Percentiles rank a stretch among this genome's conserved stretches.
Conservation (phyloP, 1,140 invertebrate genomes). For the Mesaphorura yosii region DNA sequence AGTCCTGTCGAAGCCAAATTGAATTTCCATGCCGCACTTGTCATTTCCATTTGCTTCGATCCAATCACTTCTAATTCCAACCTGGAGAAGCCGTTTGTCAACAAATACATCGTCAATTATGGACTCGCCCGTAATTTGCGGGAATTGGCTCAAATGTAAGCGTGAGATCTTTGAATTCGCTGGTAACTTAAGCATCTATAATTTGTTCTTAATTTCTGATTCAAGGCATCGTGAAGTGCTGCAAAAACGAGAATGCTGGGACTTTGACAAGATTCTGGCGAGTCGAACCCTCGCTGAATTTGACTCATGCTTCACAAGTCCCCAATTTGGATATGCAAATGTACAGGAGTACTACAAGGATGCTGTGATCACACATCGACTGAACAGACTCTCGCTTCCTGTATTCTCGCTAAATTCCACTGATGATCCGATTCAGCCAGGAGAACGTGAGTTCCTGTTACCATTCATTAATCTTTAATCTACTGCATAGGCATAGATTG, state of each 20-base stretch:
- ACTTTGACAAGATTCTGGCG: slow-evolving; percentile 19
- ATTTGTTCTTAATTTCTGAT: neutral
- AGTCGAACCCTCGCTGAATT: slow-evolving; percentile 23
- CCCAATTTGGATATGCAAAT: slow-evolving; percentile 22
- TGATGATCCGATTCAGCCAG: slow-evolving; percentile 27
- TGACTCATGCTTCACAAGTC: slow-evolving; percentile 22
- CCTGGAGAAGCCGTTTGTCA: slow-evolving; percentile 26
- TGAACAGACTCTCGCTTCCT: slow-evolving; percentile 22
- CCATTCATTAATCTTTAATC: too few species aligned
- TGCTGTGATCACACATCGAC: slow-evolving; percentile 14
- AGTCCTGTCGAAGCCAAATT: slow-evolving; percentile 26
- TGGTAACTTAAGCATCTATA: neutral
- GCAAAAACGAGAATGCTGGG: slow-evolving; percentile 19
- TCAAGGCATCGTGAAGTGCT: slow-evolving; percentile 19
- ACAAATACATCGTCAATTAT: slow-evolving; percentile 30
- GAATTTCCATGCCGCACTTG: slow-evolving; percentile 24
- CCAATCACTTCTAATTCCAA: slow-evolving; percentile 15
- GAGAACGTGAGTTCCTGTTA: slow-evolving; percentile 18
- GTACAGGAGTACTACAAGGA: slow-evolving; percentile 20
- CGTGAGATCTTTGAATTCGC: neutral
- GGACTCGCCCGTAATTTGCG: slow-evolving; percentile 23
- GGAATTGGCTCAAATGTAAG: slow-evolving; percentile 17
- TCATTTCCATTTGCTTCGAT: slow-evolving; percentile 29
- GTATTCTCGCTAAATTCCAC: slow-evolving; percentile 22
- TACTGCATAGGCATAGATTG: too few species aligned